Base-by-base conservation (phyloP, 2,888 invertebrate genomes). In the Psylliodes chrysocephalus region DNA sequence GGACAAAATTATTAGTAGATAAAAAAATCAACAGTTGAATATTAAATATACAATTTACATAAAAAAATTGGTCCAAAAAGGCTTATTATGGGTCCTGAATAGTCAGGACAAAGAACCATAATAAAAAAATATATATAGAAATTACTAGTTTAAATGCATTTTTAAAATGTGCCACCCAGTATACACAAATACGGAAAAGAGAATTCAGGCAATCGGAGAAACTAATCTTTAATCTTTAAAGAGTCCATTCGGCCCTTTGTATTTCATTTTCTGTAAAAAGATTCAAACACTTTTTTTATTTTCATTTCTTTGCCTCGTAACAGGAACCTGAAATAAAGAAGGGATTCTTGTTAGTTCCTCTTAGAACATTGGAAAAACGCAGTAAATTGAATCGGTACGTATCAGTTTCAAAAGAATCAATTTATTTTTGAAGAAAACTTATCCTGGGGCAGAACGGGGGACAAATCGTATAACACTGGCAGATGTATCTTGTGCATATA, bases 191-290 rank as follows among this genome's bases (percentile, higher is more conserved):
- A 46, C 17, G 2, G 49, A 30, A 28, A 30, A 28, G 28, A 28
- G 22, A 28, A 12, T n/a, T 14, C 14, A 1, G 10, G 71, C 76
- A 79, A 77, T 78, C 74, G 70, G 74, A 78, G 79, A 79, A 79
- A 79, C 79, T 78, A 77, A 79, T 79, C 78, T 77, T 70, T 67
- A 72, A 75, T 76, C 75, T 73, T 64, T 52, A 49, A 66, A 59
- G 67, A 72, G 71, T 67, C 64, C 59, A 64, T 66, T 49, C 60
- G 68, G 54, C 63, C 62, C 63, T 67, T 68, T 73, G 63, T 71
- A 64, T 66, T 56, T 64, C 63, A 62, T 69, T 65, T 65, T 49
- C 63, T 4, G 44, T 57, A 57, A 56, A 63, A 63, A 57, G 57
- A 57, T 49, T 55, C 49, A 3, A 49, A 49, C 49, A 15, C 2